Conservation (phyloP, 2,888 invertebrate species). For the Lutraria lutraria region DNA sequence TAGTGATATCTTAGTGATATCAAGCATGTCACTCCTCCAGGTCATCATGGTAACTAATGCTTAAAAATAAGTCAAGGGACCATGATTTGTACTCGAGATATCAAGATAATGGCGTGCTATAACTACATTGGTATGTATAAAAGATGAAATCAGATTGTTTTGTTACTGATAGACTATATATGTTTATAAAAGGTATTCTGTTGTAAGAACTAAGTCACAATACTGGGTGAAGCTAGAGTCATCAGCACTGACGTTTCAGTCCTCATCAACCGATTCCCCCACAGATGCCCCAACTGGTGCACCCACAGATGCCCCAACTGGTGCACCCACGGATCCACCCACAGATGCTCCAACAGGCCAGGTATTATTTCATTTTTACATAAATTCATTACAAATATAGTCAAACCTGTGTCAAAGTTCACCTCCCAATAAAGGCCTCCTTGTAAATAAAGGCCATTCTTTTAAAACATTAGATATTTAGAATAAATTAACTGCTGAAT, state of each 20-base stretch:
- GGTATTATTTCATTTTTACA: not conserved
- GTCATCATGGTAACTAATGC: no score
- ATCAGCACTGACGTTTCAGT: slow-evolving; percentile 31
- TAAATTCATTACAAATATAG: not conserved
- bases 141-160: not conserved
- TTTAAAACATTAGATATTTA: no score
- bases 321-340: slow-evolving; percentile 19
- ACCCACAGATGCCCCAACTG: slow-evolving; percentile 26
- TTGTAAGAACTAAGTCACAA: slow-evolving; percentile 19
- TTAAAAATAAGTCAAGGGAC: no score
- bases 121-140: not conserved
- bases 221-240: slow-evolving; percentile 45
- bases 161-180: not conserved
- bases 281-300: slow-evolving; percentile 5
- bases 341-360: slow-evolving; percentile 22
- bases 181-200: slow-evolving; percentile 43
- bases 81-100: no score
- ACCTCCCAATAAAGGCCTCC: no score
- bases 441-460: no score
- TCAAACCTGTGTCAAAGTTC: no score
- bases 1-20: no score
- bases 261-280: not conserved
- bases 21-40: no score
- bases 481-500: no score
- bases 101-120: not conserved